Percentiles rank a stretch among this genome's conserved stretches.
Evolutionary conservation across 2,888 invertebrate species (phyloP).

Genomic region (Drosophila parthenogenetica): DNA sequence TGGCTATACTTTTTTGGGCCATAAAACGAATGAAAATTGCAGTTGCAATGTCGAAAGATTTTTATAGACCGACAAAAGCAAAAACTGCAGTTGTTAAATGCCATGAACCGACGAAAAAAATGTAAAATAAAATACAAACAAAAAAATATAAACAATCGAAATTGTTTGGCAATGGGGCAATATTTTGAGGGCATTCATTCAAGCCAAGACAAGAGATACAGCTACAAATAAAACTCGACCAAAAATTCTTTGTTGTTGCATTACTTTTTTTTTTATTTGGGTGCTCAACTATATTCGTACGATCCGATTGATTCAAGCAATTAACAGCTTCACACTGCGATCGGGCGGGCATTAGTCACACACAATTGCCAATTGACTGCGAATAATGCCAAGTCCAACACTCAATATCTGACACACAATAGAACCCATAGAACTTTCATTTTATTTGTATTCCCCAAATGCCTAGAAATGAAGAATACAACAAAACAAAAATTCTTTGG

Average conservation of each 20-base stretch:
- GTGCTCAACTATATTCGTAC: conserved; percentile 7
- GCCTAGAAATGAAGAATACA: conserved; percentile 10
- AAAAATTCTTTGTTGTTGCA: neutral
- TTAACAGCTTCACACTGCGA: conserved; percentile 60
- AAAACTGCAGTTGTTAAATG: conserved; percentile 52
- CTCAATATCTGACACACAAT: conserved; percentile 24
- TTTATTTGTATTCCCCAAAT: conserved; percentile 46
- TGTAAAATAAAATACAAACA: neutral
- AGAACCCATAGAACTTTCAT: conserved; percentile 26
- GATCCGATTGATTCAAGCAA: conserved; percentile 60
- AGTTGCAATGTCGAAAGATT: conserved; percentile 44
- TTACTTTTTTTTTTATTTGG: conserved; percentile 6
- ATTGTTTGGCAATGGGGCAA: conserved; percentile 35
- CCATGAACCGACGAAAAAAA: conserved; percentile 34
- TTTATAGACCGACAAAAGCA: conserved; percentile 27
- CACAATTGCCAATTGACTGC: conserved; percentile 58
- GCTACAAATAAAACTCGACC: neutral
- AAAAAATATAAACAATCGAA: conserved; percentile 12
- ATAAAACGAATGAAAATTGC: conserved; percentile 43
- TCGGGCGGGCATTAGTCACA: conserved; percentile 63
- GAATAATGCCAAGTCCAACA: conserved; percentile 34
- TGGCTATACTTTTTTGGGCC: conserved; percentile 31
- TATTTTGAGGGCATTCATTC: conserved; percentile 17
- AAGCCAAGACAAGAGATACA: conserved; percentile 6
- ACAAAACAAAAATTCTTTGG: neutral